Evolutionary conservation across 2,113 vertebrate species (phyloP).

Genomic region (Helogale parvula): DNA sequence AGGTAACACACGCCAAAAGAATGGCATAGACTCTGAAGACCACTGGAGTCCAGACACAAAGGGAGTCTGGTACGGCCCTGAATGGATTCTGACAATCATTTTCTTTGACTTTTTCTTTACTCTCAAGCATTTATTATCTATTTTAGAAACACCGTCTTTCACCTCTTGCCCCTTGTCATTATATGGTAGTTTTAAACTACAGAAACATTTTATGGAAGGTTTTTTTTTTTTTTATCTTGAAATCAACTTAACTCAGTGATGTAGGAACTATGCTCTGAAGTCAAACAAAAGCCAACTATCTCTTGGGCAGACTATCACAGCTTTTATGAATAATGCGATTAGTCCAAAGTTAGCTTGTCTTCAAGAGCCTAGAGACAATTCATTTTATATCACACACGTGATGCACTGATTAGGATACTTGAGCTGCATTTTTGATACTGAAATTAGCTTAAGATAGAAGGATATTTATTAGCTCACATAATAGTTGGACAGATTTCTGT

Average conservation of each 20-base stretch:
- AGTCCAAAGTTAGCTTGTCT: not conserved
- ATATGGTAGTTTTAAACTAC: not conserved
- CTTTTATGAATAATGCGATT: not conserved
- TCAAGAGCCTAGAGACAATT: not conserved
- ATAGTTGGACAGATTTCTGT: not conserved
- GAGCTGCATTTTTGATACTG: not conserved
- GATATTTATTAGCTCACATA: not conserved
- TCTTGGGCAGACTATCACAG: not conserved
- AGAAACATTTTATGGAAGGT: not conserved
- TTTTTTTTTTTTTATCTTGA: not conserved
- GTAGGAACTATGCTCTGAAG: not conserved
- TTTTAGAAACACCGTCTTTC: not conserved
- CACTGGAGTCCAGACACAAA: not conserved
- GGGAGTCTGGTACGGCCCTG: not conserved
- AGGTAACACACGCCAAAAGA: not conserved
- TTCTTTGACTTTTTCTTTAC: not conserved
- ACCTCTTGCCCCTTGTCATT: not conserved
- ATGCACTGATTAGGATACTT: not conserved
- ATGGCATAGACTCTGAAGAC: not conserved
- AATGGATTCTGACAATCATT: not conserved
- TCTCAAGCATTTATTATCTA: not conserved
- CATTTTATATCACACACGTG: not conserved
- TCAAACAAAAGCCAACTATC: not conserved
- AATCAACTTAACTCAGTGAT: not conserved
- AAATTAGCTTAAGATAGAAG: not conserved